Base-by-base conservation (phyloP, 2,888 invertebrate species). In the Molorchus minor region DNA sequence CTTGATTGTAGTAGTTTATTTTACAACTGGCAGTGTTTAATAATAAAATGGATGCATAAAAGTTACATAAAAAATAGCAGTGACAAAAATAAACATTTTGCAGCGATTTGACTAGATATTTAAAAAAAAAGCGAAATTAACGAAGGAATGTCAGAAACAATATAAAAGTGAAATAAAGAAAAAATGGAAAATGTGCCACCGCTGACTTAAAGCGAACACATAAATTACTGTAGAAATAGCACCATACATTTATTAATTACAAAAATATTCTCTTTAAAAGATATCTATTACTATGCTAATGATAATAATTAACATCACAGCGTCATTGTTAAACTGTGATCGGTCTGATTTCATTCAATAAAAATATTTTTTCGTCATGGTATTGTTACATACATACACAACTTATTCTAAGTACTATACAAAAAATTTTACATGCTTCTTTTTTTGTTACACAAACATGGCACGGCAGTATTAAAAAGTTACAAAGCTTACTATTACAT, bases 11-110 rank as follows among this genome's bases (percentile, higher is more conserved):
- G 59, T 58, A 52, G 57, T 76, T 75, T 77, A 77, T 76, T 76
- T 78, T 77, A 78, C 75, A 78, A 69, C 73, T 79, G 79, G 78
- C 79, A 79, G 79, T 79, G 79, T 75, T 77, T 64, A 68, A 68
- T 59, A 43, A 57, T 52, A 58, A 59, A 46, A 57, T 45, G 49
- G 21, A 40, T 40, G 47, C 35, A 60, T 45, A 29, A 56, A 57
- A 29, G 41, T 41, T 21, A 56, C 15, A 46, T 52, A 7, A 35
- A 29, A 55, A 47, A 47, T 12, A 43, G 51, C 57, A 56, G 56
- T 60, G 56, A 54, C n/a, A n/a, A 54, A 19, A n/a, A 16, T 15
- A 30, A 8, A 25, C 20, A 33, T 15, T 52, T 52, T 16, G 20
- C 30, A 13, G 17, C n/a, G 30, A 41, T 54, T 51, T 59, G 62